Evolutionary conservation across 2,113 vertebrate species (phyloP), one percentile per base, ranked within the genome.

Genomic region (Anthoscopus minutus): DNA sequence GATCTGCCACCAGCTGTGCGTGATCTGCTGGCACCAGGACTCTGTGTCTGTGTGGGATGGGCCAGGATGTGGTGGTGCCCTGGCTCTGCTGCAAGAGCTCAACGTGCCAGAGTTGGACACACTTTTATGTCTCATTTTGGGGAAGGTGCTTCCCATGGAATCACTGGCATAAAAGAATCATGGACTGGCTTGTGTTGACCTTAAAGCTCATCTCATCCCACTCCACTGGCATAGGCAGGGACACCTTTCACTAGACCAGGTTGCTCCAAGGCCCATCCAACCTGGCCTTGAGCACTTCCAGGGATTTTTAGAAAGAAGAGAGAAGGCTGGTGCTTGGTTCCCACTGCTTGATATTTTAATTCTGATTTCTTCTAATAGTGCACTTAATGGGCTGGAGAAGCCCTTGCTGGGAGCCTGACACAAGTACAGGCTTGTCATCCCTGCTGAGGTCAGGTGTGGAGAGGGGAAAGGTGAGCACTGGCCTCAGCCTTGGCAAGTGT

Each of bases 261-360:
- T 5, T 56, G 33, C 38, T 53, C 28, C 62, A 78, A 78, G 27
- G 28, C 64, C 53, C 11, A 15, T 50, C 65, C 35, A 40, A 23
- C 30, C 24, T 42, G 37, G 37, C 24, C 45, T 50, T 31, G 31
- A 42, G 47, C 37, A 30, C 19, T 45, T 61, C 8, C 27, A 58
- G 23, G 23, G 51, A 25, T 28, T 50, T 62, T 38, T 35, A 35
- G 37, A n/a, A 65, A 50, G 19, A 30, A 33, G 57, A 25, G 45
- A 66, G 25, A 35, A 42, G 48, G 35, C 21, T 45, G 3, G 0
- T 61, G 18, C n/a, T 72, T 4, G 0, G 0, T 50, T n/a, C 62
- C 28, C 67, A 28, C 31, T 42, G 69, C 38, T 70, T 38, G 37
- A 0, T 53, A 11, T 19, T 81, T 81, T 57, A n/a, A 20, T 56